phyloP scores from a whole-genome alignment of 64 coral and sea anemone species.

The Montipora efflorescens region DNA sequence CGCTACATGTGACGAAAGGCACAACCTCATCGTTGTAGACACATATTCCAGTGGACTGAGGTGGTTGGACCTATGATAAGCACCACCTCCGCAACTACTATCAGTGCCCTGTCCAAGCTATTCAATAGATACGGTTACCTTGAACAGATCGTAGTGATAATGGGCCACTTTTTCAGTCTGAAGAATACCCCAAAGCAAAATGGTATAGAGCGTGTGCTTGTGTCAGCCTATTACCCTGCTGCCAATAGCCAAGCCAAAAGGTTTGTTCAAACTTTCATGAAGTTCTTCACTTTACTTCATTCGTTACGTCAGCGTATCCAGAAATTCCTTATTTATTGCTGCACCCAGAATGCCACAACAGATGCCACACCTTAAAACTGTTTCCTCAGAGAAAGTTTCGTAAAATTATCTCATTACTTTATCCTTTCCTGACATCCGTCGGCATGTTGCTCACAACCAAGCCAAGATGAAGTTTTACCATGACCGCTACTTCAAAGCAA shows the following conservation, averaged over 20 bases:
- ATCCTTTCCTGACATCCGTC: not conserved
- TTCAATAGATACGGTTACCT: not conserved
- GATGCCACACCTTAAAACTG: no score
- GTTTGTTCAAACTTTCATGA: no score
- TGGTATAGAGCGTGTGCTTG: conserved; percentile 16
- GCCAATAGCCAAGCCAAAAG: no score
- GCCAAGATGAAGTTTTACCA: conserved; percentile 3
- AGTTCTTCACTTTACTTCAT: no score
- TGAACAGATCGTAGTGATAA: conserved; percentile 57
- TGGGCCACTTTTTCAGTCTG: conserved; percentile 50
- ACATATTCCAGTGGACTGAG: conserved; percentile 15
- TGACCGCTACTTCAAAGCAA: not conserved
- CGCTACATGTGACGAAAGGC: no score
- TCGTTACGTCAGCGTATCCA: no score
- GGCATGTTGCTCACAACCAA: not conserved
- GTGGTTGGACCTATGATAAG: conserved; percentile 40
- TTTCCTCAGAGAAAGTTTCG: no score
- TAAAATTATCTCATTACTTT: no score
- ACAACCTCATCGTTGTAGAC: conserved; percentile 15
- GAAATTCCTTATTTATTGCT: not conserved
- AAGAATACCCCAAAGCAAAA: conserved; percentile 51
- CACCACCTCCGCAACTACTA: not conserved
- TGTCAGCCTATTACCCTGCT: not conserved
- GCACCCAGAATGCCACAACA: no score
- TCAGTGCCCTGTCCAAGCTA: not conserved